These are phyloP conservation scores for Gymnoscopelus braueri DNA, from an alignment of 2,797 vertebrate species.

Conservation along the genomic window DNA sequence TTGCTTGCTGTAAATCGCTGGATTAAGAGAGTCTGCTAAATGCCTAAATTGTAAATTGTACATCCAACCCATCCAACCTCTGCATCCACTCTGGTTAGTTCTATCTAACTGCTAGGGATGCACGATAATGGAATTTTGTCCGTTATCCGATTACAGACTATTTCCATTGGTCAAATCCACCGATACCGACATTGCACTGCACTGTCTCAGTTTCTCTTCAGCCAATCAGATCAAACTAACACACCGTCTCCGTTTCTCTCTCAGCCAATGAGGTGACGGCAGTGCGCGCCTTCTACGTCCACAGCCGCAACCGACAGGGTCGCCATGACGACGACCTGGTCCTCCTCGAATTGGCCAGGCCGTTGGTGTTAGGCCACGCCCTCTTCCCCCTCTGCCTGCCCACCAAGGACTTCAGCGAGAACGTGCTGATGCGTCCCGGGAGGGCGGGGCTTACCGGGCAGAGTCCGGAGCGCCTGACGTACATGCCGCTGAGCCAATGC, in stretches of 20 bases:
- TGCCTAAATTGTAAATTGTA: too few relatives aligned
- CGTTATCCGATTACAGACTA: too few relatives aligned
- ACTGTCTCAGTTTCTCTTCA: too few relatives aligned
- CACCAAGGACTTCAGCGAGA: slow-evolving; percentile 88
- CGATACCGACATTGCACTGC: too few relatives aligned
- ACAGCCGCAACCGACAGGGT: slow-evolving; percentile 67
- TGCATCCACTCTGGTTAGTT: too few relatives aligned
- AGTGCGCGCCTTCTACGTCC: slow-evolving; percentile 48
- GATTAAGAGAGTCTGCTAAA: too few relatives aligned
- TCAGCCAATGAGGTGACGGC: slow-evolving; percentile 29
- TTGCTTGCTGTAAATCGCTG: too few relatives aligned
- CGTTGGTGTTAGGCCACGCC: slow-evolving; percentile 60
- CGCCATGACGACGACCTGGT: slow-evolving; percentile 81
- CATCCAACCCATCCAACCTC: too few relatives aligned
- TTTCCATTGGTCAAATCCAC: too few relatives aligned
- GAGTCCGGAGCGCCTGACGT: slow-evolving; percentile 44
- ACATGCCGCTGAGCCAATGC: slow-evolving; percentile 80
- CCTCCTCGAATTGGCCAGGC: slow-evolving; percentile 79
- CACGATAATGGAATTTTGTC: too few relatives aligned
- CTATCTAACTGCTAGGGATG: too few relatives aligned
- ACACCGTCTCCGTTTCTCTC: slow-evolving; percentile 1
- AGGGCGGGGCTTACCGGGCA: slow-evolving; percentile 55
- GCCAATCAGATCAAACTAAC: too few relatives aligned
- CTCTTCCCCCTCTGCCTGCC: slow-evolving; percentile 85
- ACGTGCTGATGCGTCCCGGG: slow-evolving; percentile 82